Conservation (phyloP, 1,140 invertebrate species). For the Ridgeia piscesae region DNA sequence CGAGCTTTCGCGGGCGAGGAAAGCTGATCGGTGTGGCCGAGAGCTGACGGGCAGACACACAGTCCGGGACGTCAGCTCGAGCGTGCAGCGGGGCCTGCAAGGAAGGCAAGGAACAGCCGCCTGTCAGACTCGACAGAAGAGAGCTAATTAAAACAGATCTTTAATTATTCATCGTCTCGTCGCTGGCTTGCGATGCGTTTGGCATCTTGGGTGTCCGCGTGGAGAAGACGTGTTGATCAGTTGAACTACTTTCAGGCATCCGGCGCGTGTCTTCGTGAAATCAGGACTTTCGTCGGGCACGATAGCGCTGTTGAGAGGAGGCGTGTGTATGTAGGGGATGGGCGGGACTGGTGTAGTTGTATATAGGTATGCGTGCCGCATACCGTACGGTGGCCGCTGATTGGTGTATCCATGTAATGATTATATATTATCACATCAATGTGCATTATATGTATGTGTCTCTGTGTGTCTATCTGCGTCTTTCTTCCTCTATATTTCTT, state of each 20-base stretch:
- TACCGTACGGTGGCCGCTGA: no score
- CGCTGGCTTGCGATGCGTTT: not conserved
- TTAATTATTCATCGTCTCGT: not conserved
- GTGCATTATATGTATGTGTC: no score
- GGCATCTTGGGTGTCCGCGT: not conserved
- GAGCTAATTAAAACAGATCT: conserved; percentile 6
- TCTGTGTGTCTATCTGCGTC: no score
- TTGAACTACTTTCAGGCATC: not conserved
- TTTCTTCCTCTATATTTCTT: no score
- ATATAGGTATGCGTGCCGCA: no score
- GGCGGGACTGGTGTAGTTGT: no score
- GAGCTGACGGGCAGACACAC: not conserved
- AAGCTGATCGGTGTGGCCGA: not conserved
- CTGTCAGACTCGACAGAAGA: not conserved
- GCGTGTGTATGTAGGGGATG: no score
- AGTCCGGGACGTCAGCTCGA: not conserved
- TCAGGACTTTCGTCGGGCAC: not conserved
- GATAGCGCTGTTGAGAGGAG: no score
- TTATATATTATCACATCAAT: no score
- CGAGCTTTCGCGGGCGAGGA: not conserved
- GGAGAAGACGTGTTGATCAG: not conserved
- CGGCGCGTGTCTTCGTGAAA: not conserved
- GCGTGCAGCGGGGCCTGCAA: not conserved
- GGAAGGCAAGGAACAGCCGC: not conserved
- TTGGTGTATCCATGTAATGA: no score